Percentiles rank a stretch among this genome's conserved stretches.
These are phyloP conservation scores for Narcine bancroftii DNA, from an alignment of 2,113 vertebrate genomes.

Conservation along the genomic window DNA sequence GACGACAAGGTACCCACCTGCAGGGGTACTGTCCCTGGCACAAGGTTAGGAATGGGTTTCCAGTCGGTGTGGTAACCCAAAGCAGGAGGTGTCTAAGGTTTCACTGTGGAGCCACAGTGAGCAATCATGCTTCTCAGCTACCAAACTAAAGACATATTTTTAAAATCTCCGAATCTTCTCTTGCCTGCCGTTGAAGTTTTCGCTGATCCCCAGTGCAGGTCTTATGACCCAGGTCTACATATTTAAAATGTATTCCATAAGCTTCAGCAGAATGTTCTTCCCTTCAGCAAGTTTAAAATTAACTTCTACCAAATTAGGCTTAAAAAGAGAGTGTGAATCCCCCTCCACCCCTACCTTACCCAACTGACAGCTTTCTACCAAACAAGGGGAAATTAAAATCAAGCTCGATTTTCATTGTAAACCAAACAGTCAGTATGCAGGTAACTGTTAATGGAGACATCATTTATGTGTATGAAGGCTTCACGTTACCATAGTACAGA, in stretches of 20 bases:
- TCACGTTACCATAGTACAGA: background rate
- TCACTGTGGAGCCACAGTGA: background rate
- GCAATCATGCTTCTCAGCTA: background rate
- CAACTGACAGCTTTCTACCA: background rate
- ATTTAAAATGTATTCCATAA: too few relatives aligned
- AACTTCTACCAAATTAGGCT: background rate
- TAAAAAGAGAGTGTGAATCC: background rate
- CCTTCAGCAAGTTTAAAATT: background rate
- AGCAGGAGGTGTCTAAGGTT: background rate
- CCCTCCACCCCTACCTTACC: background rate
- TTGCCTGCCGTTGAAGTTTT: background rate
- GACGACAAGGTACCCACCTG: background rate
- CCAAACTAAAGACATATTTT: background rate
- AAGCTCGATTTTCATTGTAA: background rate
- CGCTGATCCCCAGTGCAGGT: background rate
- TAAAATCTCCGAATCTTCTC: background rate
- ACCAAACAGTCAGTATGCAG: background rate
- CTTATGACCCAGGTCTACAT: too few relatives aligned
- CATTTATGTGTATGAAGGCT: background rate
- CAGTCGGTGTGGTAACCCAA: too few relatives aligned
- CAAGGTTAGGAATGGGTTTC: background rate
- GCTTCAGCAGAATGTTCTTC: too few relatives aligned
- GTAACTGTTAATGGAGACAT: background rate
- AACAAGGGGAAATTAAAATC: background rate
- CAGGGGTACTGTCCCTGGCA: background rate